Conservation (phyloP, 2,113 vertebrate genomes). For the Corythornis cristatus region DNA sequence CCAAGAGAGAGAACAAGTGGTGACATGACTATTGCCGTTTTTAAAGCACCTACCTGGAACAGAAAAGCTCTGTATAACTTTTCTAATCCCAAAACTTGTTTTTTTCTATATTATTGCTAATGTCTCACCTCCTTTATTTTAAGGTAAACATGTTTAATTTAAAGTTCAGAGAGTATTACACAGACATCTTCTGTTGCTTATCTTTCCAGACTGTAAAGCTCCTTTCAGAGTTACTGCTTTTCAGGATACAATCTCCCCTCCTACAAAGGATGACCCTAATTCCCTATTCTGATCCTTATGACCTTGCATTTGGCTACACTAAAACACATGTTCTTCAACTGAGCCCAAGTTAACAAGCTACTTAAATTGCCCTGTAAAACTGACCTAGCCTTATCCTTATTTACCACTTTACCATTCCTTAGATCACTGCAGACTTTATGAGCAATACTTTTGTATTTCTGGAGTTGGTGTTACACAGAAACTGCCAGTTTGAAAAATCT, state of each 20-base stretch:
- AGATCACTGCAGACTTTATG: background rate
- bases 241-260: conserved; percentile 3
- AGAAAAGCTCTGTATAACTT: background rate
- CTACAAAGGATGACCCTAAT: conserved; percentile 30
- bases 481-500: background rate
- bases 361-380: conserved; percentile 53
- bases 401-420: conserved; percentile 18
- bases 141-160: background rate
- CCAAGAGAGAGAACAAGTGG: conserved; percentile 22
- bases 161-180: background rate
- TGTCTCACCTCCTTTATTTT: conserved; percentile 3
- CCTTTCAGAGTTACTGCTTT: conserved; percentile 31
- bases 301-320: conserved; percentile 61
- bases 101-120: background rate
- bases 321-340: conserved; percentile 26
- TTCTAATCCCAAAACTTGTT: background rate
- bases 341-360: conserved; percentile 44
- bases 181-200: conserved; percentile 14
- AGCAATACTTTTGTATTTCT: conserved; percentile 29
- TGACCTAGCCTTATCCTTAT: conserved; percentile 32
- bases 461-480: background rate
- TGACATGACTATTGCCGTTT: background rate
- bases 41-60: background rate
- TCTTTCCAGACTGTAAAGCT: conserved; percentile 21
- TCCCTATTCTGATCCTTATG: conserved; percentile 46